A percentile compares a stretch with the other conserved stretches of the same genome.
Conservation (phyloP, 2,113 vertebrate genomes). For the Eurypyga helias region DNA sequence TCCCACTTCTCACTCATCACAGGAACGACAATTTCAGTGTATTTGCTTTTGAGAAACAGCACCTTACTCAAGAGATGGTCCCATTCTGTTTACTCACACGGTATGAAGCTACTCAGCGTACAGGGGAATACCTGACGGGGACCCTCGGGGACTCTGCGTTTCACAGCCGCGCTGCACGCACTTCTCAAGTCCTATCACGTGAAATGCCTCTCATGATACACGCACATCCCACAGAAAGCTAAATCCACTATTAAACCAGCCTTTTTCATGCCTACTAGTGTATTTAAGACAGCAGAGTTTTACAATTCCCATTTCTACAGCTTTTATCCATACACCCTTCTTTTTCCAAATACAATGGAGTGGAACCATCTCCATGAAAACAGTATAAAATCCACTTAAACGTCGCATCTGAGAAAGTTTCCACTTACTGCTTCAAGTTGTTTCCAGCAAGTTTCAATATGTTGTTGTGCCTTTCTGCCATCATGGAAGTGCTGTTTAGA, state of each 20-base stretch:
- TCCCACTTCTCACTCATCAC: background rate
- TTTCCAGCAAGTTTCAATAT: constrained; percentile 96
- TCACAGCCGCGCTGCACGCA: background rate
- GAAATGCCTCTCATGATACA: background rate
- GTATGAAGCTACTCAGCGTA: background rate
- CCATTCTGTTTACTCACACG: background rate
- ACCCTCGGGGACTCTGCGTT: background rate
- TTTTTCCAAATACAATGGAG: background rate
- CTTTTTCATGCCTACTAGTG: background rate
- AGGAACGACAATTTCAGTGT: background rate
- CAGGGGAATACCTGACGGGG: background rate
- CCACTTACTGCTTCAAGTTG: constrained; percentile 92
- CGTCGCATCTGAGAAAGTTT: background rate
- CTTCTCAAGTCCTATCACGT: background rate
- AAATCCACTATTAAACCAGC: background rate
- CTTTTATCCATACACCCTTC: background rate
- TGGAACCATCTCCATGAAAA: background rate
- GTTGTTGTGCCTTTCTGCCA: constrained; percentile 95
- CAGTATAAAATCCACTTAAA: background rate
- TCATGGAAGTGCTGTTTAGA: constrained; percentile 90
- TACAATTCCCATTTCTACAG: background rate
- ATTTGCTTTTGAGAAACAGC: background rate
- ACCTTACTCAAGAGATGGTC: background rate
- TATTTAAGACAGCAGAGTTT: background rate
- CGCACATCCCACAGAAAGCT: background rate